Base-by-base conservation (phyloP, 2,888 invertebrate species). In the Pristionchus japonicus region DNA sequence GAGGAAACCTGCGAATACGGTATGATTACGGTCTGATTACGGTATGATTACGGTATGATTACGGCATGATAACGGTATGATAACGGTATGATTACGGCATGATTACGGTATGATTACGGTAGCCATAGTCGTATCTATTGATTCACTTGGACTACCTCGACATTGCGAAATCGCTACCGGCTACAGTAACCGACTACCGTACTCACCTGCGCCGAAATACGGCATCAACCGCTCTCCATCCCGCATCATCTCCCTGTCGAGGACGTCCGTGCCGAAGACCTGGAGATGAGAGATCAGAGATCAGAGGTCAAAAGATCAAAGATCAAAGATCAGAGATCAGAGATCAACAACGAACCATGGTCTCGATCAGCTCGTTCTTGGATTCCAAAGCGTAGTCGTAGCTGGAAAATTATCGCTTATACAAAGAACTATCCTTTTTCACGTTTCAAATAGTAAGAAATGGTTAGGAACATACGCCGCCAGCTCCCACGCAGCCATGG, bases 181-280 rank as follows among this genome's bases (percentile, higher is more conserved):
- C 37, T 7, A 74, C 37, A 6, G 37, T 23, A 74, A 37, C 17
- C 3, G n/a, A n/a, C n/a, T n/a, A n/a, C n/a, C n/a, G n/a, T n/a
- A n/a, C n/a, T n/a, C n/a, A 91, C 92, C 94, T 37, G 93, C 92
- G 3, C 93, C 93, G 88, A 94, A 94, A 89, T 91, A 94, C 0
- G 94, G 94, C 64, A 92, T 93, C 90, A 93, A 90, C 57, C 93
- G 77, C 64, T 92, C 89, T 15, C 93, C 93, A 70, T 93, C 94
- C 11, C 92, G 88, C 86, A 94, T 93, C 93, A 94, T 94, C 84
- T 94, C 94, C 40, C 90, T 89, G 88, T 94, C 94, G 77, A 94
- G 89, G 27, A 94, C 91, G 86, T 94, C 93, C 2, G 92, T 92
- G 49, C 94, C 94, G 70, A 13, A 34, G 37, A 70, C 31, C 3